phyloP scores from a whole-genome alignment of 2,797 vertebrate species.

The Epinephelus malabaricus region DNA sequence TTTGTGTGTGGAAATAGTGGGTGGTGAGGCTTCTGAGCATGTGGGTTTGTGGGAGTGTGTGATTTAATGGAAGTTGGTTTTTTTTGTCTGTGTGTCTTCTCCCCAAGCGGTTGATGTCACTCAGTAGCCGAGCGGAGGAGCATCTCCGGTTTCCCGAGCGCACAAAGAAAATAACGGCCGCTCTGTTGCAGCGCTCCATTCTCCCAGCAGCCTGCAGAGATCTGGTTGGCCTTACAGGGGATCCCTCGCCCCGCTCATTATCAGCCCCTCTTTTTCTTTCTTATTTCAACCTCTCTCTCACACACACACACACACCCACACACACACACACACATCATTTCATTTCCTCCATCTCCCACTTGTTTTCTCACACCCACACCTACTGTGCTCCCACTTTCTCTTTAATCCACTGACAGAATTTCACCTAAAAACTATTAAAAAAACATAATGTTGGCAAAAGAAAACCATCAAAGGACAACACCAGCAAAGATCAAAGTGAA shows the following conservation, averaged over 20 bases:
- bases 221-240: constrained; percentile 31
- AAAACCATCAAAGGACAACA: background rate
- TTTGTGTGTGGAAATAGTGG: constrained; percentile 4
- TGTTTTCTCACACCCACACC: background rate
- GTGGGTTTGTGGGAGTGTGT: constrained; percentile 9
- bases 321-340: background rate
- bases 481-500: background rate
- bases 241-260: constrained; percentile 36
- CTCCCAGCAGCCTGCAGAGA: constrained; percentile 50
- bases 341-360: constrained; percentile 5
- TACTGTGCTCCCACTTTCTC: background rate
- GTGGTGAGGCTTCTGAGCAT: background rate
- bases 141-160: constrained; percentile 69
- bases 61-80: constrained; percentile 28
- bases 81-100: constrained; percentile 43
- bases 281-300: constrained; percentile 3
- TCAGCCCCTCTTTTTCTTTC: constrained; percentile 4
- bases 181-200: constrained; percentile 62
- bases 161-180: constrained; percentile 69
- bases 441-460: constrained; percentile 10
- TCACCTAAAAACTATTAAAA: constrained; percentile 12
- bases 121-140: constrained; percentile 57
- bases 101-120: constrained; percentile 66
- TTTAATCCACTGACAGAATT: background rate
- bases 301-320: background rate